Evolutionary conservation across 2,888 invertebrate genomes (phyloP), one percentile per base, ranked within the genome.

Genomic region (Sipunculus nudus): DNA sequence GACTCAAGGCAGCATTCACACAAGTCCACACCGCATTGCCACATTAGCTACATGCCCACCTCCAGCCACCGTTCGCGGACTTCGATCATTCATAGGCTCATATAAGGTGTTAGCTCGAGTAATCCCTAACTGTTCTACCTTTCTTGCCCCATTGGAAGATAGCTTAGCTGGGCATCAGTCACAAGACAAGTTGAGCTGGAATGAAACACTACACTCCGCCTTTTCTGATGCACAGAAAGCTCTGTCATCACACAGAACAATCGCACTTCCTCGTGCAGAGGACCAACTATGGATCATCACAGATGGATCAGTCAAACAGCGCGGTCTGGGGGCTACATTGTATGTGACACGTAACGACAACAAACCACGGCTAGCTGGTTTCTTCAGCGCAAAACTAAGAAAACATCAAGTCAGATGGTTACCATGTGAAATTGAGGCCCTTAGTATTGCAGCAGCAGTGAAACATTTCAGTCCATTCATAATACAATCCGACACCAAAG

Each of bases 401-500:
- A 56, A 64, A 57, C 54, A 56, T 23, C 67, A 70, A 41, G 56
- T 60, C 16, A 55, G 49, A 4, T 68, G 70, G 70, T 43, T 72
- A 23, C 65, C 70, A 19, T 72, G 70, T 53, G 71, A 72, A 53
- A 52, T 71, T 16, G 71, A 71, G 47, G 71, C 71, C 8, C 47
- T 71, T 3, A 31, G 43, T 6, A 71, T 70, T 21, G 64, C 67
- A n/a, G 61, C 63, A 0, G 55, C 68, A 2, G 50, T 67, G 1
- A 70, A 65, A 32, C 71, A 73, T 48, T 71, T 71, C 50, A 67
- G 67, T 49, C 72, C 68, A 5, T 71, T 60, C 41, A 65, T 72
- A 8, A 61, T 72, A 19, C 70, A 72, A 43, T 69, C 68, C 16
- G 31, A 46, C 3, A 47, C 54, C 16, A 45, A 29, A 5, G 45